Evolutionary conservation across 2,888 invertebrate species (phyloP).

Genomic region (Lepidocyrtinus sp.): DNA sequence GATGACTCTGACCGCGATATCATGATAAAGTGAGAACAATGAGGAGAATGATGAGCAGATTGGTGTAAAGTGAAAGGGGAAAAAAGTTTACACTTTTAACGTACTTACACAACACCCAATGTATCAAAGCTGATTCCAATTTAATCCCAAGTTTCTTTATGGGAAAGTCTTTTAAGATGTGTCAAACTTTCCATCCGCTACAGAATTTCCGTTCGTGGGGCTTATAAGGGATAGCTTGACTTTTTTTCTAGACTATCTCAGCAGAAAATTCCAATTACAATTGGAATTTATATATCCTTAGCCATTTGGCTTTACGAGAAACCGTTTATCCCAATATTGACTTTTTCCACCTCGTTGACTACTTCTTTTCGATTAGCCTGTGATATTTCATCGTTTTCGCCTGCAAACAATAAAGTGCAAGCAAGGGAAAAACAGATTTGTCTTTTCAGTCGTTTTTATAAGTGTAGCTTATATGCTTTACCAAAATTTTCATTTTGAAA

Average conservation of each 20-base stretch:
- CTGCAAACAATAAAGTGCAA: conserved; percentile 34
- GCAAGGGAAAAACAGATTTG: conserved; percentile 10
- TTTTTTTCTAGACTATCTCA: conserved; percentile 28
- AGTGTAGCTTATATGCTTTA: no score
- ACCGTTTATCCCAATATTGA: conserved; percentile 71
- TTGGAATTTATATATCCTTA: conserved; percentile 71
- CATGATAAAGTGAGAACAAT: not conserved
- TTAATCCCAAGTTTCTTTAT: no score
- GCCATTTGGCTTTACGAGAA: conserved; percentile 71
- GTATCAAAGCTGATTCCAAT: no score
- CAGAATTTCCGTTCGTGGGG: not conserved
- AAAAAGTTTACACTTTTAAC: no score
- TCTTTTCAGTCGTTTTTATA: no score
- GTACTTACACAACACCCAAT: no score
- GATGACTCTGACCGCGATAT: not conserved
- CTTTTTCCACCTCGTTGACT: conserved; percentile 71
- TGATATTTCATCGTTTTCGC: conserved; percentile 60
- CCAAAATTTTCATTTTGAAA: no score
- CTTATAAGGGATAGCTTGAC: conserved; percentile 33
- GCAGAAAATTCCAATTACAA: conserved; percentile 70
- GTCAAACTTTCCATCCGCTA: not conserved
- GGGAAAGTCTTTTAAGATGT: no score
- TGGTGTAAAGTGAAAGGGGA: no score
- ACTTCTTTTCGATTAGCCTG: conserved; percentile 58
- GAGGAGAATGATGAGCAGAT: conserved; percentile 4